These are phyloP conservation scores for Arothron firmamentum DNA, from an alignment of 2,113 vertebrate genomes.

Conservation along the genomic window DNA sequence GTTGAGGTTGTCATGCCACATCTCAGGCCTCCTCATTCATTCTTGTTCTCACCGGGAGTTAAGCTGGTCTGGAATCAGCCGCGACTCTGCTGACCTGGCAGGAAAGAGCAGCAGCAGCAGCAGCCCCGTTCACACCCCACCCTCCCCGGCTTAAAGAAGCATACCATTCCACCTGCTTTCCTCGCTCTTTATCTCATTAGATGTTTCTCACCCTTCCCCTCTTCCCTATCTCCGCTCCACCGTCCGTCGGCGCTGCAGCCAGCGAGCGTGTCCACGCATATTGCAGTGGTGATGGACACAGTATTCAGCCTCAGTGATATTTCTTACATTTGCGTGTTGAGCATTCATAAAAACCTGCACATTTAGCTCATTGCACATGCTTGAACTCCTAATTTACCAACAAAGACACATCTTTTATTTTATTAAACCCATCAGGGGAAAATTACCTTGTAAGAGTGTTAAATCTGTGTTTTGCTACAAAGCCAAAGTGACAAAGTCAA, in stretches of 20 bases:
- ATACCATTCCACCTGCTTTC: slow-evolving; percentile 9
- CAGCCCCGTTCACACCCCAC: slow-evolving; percentile 1
- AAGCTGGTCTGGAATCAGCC: slow-evolving; percentile 41
- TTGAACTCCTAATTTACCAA: background rate
- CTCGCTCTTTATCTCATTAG: slow-evolving; percentile 11
- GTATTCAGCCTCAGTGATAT: slow-evolving; percentile 20
- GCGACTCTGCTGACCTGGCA: slow-evolving; percentile 56
- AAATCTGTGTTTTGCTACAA: background rate
- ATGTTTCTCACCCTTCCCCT: slow-evolving; percentile 3
- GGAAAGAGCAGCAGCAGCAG: slow-evolving; percentile 35
- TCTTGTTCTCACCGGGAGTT: slow-evolving; percentile 51
- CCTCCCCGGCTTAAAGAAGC: slow-evolving; percentile 8
- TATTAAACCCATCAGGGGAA: background rate
- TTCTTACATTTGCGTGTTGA: slow-evolving; percentile 20
- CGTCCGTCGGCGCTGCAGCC: slow-evolving; percentile 7
- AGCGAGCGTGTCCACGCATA: slow-evolving; percentile 41
- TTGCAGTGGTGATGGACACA: slow-evolving; percentile 13
- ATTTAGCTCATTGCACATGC: slow-evolving; percentile 12
- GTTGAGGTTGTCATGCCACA: background rate
- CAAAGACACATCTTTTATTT: background rate
- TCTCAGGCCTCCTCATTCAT: slow-evolving; percentile 3
- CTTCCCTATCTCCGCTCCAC: slow-evolving; percentile 21
- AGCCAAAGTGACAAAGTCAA: slow-evolving; percentile 5
- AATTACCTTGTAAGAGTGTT: background rate
- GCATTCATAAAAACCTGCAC: background rate